These are phyloP conservation scores for Patella pellucida DNA, from an alignment of 2,888 invertebrate genomes.

Conservation along the genomic window DNA sequence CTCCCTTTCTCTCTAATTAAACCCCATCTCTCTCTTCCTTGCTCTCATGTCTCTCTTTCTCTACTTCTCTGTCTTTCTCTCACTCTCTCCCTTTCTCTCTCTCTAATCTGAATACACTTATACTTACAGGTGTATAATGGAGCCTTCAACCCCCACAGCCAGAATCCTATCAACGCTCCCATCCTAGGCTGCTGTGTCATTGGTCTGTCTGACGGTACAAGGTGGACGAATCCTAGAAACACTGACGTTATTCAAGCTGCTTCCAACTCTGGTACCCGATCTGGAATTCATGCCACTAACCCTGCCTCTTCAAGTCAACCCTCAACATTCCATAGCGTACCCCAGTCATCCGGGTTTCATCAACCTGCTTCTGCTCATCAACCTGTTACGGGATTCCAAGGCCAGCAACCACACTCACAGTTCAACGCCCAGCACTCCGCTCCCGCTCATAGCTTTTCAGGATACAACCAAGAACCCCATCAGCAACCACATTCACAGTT, in stretches of 20 bases:
- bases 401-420: too few relatives aligned
- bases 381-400: too few relatives aligned
- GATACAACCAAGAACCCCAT: not conserved
- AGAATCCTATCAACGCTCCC: conserved; percentile 8
- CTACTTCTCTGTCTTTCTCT: too few relatives aligned
- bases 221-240: not conserved
- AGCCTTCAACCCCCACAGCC: not conserved
- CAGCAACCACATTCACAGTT: not conserved
- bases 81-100: too few relatives aligned
- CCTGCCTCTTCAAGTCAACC: not conserved
- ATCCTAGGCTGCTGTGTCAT: conserved; percentile 1
- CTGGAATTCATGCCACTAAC: not conserved
- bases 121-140: not conserved
- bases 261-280: not conserved
- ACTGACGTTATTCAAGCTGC: not conserved
- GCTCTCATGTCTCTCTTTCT: too few relatives aligned
- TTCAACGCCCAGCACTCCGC: not conserved
- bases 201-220: not conserved
- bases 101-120: too few relatives aligned
- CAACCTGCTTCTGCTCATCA: not conserved
- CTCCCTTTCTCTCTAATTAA: too few relatives aligned
- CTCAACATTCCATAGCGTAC: not conserved
- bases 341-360: not conserved
- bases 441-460: not conserved
- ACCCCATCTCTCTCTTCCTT: too few relatives aligned